phyloP scores from a whole-genome alignment of 2,797 vertebrate species.

The Myotis vivesi region DNA sequence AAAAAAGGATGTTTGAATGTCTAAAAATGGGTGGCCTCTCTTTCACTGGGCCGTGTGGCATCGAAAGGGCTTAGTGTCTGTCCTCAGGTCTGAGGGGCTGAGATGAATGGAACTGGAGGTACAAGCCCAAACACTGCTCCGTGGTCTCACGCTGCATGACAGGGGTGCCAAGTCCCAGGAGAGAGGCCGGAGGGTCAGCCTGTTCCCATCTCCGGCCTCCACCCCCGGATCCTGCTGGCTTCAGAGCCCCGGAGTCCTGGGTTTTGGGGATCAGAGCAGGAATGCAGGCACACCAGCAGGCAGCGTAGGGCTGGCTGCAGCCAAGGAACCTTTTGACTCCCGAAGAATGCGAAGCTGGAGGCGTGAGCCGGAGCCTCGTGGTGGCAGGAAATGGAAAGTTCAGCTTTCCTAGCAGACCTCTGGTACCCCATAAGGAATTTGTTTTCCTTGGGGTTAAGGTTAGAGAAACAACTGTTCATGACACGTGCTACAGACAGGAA shows the following conservation, averaged over 20 bases:
- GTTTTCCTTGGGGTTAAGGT: background rate
- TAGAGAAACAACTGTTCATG: background rate
- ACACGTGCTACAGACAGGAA: background rate
- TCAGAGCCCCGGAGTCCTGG: background rate
- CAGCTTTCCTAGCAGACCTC: background rate
- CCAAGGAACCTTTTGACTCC: slow-evolving; percentile 36
- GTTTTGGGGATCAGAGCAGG: background rate
- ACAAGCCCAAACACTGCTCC: background rate
- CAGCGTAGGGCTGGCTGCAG: background rate
- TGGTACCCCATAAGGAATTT: background rate
- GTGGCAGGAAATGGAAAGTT: slow-evolving; percentile 41
- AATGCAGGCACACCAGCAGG: background rate
- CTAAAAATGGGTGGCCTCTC: background rate
- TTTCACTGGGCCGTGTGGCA: background rate
- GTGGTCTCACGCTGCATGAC: rapidly evolving
- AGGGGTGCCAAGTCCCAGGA: rapidly evolving
- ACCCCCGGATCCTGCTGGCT: background rate
- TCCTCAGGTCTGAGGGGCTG: background rate
- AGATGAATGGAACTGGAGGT: background rate
- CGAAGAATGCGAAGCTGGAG: background rate
- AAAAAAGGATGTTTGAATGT: background rate
- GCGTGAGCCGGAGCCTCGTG: background rate
- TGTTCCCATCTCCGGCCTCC: background rate
- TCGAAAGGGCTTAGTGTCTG: background rate
- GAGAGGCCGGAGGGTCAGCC: background rate